phyloP scores from a whole-genome alignment of 2,797 vertebrate genomes.

The Sebastes ruberrimus region DNA sequence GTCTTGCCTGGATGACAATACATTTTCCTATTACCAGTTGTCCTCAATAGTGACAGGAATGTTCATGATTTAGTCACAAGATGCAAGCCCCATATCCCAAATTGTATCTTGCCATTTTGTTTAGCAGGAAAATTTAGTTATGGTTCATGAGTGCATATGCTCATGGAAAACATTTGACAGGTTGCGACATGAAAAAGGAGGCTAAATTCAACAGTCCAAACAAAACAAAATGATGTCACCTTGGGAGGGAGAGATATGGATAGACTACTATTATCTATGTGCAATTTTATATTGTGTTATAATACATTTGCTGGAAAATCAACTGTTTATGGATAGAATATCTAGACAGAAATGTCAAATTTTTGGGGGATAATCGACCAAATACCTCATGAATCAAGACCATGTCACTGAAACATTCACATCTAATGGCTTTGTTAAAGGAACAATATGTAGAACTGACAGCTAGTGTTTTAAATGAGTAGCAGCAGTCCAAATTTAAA shows the following conservation, averaged over 20 bases:
- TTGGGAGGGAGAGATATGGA: background rate
- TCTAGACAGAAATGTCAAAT: no score
- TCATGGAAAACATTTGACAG: background rate
- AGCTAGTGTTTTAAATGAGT: no score
- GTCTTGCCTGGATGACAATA: no score
- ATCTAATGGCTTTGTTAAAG: no score
- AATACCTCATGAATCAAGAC: background rate
- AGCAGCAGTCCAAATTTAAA: no score
- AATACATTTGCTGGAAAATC: background rate
- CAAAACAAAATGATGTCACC: background rate
- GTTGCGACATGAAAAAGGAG: background rate
- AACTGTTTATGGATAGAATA: background rate
- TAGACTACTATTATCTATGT: background rate
- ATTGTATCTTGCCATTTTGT: background rate
- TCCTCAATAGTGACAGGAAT: background rate
- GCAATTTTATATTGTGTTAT: background rate
- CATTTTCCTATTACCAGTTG: no score
- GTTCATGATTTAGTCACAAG: background rate
- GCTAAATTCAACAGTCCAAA: background rate
- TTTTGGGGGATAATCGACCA: background rate
- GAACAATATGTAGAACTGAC: background rate
- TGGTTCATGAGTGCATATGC: background rate
- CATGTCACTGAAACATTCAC: no score
- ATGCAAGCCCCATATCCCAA: background rate
- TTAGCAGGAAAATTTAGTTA: background rate